Conservation (phyloP, 2,888 invertebrate genomes). For the Steinernema carpocapsae region DNA sequence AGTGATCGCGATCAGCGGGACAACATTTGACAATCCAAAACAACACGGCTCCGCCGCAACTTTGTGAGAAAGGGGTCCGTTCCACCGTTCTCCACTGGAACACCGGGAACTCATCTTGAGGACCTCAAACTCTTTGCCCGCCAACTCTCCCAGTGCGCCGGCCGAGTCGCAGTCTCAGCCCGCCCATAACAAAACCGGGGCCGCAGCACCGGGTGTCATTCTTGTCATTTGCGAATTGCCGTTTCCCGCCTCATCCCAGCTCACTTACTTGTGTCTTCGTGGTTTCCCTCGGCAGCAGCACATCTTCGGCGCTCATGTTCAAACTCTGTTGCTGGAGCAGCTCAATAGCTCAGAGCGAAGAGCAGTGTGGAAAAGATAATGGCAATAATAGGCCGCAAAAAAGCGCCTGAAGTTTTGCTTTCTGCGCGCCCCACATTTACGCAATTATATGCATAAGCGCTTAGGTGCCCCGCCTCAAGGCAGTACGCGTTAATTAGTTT, state of each 20-base stretch:
- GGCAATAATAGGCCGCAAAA: constrained; percentile 31
- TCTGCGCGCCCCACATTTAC: constrained; percentile 30
- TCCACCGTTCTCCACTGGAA: neutral
- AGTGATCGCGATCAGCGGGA: neutral
- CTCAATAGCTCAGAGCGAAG: neutral
- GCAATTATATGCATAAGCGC: constrained; percentile 32
- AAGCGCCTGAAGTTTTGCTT: constrained; percentile 26
- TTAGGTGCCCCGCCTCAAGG: constrained; percentile 31
- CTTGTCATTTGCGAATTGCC: neutral
- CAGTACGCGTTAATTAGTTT: constrained; percentile 31
- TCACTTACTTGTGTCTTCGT: too few relatives aligned
- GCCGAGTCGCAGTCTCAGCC: neutral
- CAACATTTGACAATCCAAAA: neutral
- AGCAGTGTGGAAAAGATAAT: constrained; percentile 20
- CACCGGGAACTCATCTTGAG: constrained; percentile 1
- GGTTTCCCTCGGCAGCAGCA: too few relatives aligned
- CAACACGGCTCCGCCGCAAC: neutral
- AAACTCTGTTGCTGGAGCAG: neutral
- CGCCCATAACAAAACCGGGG: constrained; percentile 21
- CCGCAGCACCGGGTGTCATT: constrained; percentile 21
- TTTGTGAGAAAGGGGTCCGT: too few relatives aligned
- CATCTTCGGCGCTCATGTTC: too few relatives aligned
- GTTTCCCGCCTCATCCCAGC: neutral
- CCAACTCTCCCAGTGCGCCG: neutral
- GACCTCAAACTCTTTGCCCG: neutral